Evolutionary conservation across 1,140 invertebrate genomes (phyloP).

Genomic region (Campoletis sonorensis): DNA sequence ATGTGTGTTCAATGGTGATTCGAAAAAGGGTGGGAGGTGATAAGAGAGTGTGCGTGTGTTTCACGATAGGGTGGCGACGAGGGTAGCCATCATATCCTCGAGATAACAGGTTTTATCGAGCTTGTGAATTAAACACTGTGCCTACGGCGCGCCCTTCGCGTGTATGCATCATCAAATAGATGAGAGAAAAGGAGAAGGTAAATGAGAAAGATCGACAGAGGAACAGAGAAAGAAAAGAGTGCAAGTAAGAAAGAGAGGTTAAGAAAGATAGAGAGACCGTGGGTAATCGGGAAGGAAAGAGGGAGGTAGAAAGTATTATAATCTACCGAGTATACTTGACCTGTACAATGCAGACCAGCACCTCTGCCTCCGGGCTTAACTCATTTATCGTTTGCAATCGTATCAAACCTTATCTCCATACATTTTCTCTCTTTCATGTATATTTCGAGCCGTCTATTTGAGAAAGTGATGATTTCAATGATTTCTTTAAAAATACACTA

Average conservation of each 20-base stretch:
- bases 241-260: background rate
- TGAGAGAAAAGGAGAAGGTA: background rate
- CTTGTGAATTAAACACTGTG: conserved; percentile 24
- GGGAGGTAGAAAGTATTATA: background rate
- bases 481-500: background rate
- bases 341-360: background rate
- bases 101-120: conserved; percentile 19
- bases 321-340: conserved; percentile 20
- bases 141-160: conserved; percentile 25
- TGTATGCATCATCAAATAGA: conserved; percentile 22
- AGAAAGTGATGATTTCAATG: background rate
- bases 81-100: conserved; percentile 26
- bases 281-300: background rate
- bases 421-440: background rate
- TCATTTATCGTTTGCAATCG: background rate
- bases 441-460: background rate
- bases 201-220: background rate
- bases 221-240: background rate
- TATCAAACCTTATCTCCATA: background rate
- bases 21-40: background rate
- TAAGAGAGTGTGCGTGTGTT: background rate
- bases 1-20: background rate
- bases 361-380: background rate
- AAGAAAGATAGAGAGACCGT: background rate
- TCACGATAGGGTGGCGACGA: conserved; percentile 22